Evolutionary conservation across 2,888 invertebrate genomes (phyloP).

Genomic region (Rhogogaster chlorosoma): DNA sequence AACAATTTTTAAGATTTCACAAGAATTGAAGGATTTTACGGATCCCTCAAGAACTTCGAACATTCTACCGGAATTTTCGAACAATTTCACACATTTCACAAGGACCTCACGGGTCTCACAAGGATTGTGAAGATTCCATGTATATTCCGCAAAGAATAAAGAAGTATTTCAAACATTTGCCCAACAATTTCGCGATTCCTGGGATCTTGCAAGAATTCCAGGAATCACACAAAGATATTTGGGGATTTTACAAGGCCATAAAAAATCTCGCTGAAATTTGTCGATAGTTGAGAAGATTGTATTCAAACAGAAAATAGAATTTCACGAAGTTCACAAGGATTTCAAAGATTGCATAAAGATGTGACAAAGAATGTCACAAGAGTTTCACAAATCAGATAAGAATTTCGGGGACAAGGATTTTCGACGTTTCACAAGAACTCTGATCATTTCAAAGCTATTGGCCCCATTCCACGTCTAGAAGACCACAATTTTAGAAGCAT

Average conservation of each 20-base stretch:
- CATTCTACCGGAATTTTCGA: not conserved
- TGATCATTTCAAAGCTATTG: not conserved
- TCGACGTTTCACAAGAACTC: not conserved
- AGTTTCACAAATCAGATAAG: too few species aligned
- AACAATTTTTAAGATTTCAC: not conserved
- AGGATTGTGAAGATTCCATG: not conserved
- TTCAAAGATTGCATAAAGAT: not conserved
- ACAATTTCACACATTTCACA: not conserved
- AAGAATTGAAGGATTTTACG: not conserved
- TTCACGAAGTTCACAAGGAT: not conserved
- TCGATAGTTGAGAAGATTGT: not conserved
- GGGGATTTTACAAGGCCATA: not conserved
- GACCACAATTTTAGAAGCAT: too few species aligned
- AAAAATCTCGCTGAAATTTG: not conserved
- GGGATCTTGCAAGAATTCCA: not conserved
- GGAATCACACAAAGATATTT: not conserved
- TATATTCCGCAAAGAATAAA: not conserved
- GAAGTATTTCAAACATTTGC: not conserved
- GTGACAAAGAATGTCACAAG: not conserved
- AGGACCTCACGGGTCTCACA: not conserved
- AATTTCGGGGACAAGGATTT: too few species aligned
- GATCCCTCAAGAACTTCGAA: not conserved
- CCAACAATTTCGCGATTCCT: not conserved
- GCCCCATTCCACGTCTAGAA: too few species aligned
- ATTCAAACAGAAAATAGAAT: not conserved